Evolutionary conservation across 1,140 invertebrate species (phyloP), one percentile per base, ranked within the genome.

Genomic region (Papilio polyxenes): DNA sequence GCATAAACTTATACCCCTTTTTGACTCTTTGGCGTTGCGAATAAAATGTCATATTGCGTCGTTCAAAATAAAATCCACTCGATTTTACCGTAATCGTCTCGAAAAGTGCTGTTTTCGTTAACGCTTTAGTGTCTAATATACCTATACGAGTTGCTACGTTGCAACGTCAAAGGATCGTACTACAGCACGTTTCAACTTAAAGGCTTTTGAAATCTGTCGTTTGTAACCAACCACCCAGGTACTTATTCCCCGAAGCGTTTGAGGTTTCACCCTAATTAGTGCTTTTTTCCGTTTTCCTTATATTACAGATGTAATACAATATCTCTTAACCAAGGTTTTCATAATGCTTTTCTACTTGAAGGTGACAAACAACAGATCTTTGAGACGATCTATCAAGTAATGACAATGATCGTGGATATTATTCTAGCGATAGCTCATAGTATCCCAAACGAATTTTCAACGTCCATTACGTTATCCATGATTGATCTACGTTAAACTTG

Each of bases 61-160:
- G 23, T 69, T 40, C 31, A 72, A 40, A 72, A 31, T 40, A 72
- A 72, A 72, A 40, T 3, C 31, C 65, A 72, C 65, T 72, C 31
- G 11, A 17, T 9, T 37, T 13, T 72, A 72, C 11, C 31, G 31
- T 72, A 72, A 72, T 72, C 65, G 65, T 17, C 65, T 72, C 31
- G 9, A 20, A 13, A 72, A 72, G 65, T 65, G 62, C 8, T 65
- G 62, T 72, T 72, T 72, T 37, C 23, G 13, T 37, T 40, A 11
- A 69, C 65, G 65, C 3, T 40, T 69, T 69, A 69, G 65, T 69
- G 65, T 23, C 65, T 11, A 69, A 69, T 69, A 37, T 69, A 69
- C 23, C n/a, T n/a, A n/a, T n/a, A n/a, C 10, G 17, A 37, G 23
- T 15, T 31, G 62, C 56, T 20, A 72, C 65, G 65, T 37, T 72